Conservation (phyloP, 2,888 invertebrate species). For the Biston betularia region DNA sequence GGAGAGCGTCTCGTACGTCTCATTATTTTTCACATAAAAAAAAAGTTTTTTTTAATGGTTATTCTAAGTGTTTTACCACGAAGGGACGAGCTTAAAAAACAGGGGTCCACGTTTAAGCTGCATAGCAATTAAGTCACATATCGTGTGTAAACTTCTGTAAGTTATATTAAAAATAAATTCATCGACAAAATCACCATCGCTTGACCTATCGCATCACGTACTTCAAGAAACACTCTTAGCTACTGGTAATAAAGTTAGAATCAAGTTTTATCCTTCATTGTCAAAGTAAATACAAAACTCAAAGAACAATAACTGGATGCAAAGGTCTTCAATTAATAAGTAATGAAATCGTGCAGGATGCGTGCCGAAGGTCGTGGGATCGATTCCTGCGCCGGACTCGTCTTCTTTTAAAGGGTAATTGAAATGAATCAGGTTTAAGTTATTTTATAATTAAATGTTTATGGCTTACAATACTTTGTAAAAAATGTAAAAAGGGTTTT, state of each 20-base stretch:
- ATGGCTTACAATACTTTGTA: too few relatives aligned
- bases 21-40: too few relatives aligned
- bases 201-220: not conserved
- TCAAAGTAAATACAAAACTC: not conserved
- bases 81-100: too few relatives aligned
- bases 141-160: too few relatives aligned
- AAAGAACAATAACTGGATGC: constrained; percentile 31
- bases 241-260: not conserved
- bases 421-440: constrained; percentile 25
- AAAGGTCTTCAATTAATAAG: constrained; percentile 44
- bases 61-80: too few relatives aligned
- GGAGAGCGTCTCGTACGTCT: too few relatives aligned
- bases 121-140: too few relatives aligned
- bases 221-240: not conserved
- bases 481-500: too few relatives aligned
- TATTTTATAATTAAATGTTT: not conserved
- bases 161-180: too few relatives aligned
- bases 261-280: constrained; percentile 1
- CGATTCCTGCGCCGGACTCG: constrained; percentile 40
- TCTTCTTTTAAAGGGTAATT: constrained; percentile 48
- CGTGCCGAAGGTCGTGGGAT: constrained; percentile 53
- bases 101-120: too few relatives aligned
- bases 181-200: too few relatives aligned
- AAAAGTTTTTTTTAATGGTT: too few relatives aligned
- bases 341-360: constrained; percentile 53